These are phyloP conservation scores for Spilosoma lubricipeda DNA, from an alignment of 2,888 invertebrate genomes.

Conservation along the genomic window DNA sequence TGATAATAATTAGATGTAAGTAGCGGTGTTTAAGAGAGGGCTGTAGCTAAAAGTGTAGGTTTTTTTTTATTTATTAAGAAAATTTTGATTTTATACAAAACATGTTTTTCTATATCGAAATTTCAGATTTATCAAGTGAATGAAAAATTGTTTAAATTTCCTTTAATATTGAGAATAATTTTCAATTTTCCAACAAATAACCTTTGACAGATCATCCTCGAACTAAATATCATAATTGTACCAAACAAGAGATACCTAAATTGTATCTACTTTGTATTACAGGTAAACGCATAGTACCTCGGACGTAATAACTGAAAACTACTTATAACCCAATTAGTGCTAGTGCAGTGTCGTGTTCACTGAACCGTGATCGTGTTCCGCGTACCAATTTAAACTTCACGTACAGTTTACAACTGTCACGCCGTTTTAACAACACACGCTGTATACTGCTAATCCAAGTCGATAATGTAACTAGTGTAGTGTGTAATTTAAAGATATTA, in stretches of 20 bases:
- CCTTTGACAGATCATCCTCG: too few relatives aligned
- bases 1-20: too few relatives aligned
- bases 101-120: neutral
- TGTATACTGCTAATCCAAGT: slow-evolving; percentile 1
- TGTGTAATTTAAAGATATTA: neutral
- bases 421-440: slow-evolving; percentile 9
- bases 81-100: too few relatives aligned
- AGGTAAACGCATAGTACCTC: neutral
- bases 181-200: neutral
- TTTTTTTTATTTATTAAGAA: too few relatives aligned
- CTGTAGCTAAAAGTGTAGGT: too few relatives aligned
- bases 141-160: too few relatives aligned
- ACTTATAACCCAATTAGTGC: slow-evolving; percentile 20
- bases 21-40: too few relatives aligned
- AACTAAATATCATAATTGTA: neutral
- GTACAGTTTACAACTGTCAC: neutral
- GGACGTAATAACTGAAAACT: neutral
- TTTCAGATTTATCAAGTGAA: too few relatives aligned
- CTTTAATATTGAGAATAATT: neutral
- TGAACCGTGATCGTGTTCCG: slow-evolving; percentile 1
- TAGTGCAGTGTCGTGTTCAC: neutral
- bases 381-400: slow-evolving; percentile 37
- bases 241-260: neutral
- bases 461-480: neutral
- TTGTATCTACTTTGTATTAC: neutral